A percentile compares a stretch with the other conserved stretches of the same genome.
Evolutionary conservation across 2,888 invertebrate species (phyloP).

Genomic region (Lacanobia oleracea): DNA sequence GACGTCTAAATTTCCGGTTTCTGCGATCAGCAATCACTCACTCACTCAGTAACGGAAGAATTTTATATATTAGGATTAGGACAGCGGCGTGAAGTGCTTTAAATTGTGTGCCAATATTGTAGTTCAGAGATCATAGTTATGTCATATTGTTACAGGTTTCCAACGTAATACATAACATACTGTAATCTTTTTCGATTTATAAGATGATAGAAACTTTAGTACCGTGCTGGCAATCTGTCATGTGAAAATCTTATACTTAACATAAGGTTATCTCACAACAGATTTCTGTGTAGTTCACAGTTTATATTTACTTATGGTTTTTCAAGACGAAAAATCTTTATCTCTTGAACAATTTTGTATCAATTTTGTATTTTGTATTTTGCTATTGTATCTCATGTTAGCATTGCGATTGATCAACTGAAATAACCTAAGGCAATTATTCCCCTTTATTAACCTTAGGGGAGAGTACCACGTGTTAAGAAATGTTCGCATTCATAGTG

Average conservation of each 20-base stretch:
- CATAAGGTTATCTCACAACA: background rate
- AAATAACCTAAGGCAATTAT: background rate
- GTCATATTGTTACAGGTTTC: background rate
- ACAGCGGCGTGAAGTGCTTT: background rate
- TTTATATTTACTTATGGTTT: background rate
- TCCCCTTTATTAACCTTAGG: background rate
- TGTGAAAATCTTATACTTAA: background rate
- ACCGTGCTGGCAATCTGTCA: background rate
- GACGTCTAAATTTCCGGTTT: no score
- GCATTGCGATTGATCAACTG: no score
- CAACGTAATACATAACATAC: background rate
- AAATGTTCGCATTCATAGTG: background rate
- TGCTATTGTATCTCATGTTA: no score
- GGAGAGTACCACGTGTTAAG: background rate
- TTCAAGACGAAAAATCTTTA: no score
- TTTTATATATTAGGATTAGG: no score
- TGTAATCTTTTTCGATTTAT: background rate
- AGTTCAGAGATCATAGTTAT: conserved; percentile 26
- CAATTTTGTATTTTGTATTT: no score
- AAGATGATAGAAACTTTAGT: background rate
- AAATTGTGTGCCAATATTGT: background rate
- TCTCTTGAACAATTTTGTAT: no score
- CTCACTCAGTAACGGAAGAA: no score
- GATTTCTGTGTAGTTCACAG: background rate
- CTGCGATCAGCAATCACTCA: no score